Percentiles rank a stretch among this genome's conserved stretches.
phyloP scores from a whole-genome alignment of 1,140 invertebrate genomes.

The Drosophila subobscura region DNA sequence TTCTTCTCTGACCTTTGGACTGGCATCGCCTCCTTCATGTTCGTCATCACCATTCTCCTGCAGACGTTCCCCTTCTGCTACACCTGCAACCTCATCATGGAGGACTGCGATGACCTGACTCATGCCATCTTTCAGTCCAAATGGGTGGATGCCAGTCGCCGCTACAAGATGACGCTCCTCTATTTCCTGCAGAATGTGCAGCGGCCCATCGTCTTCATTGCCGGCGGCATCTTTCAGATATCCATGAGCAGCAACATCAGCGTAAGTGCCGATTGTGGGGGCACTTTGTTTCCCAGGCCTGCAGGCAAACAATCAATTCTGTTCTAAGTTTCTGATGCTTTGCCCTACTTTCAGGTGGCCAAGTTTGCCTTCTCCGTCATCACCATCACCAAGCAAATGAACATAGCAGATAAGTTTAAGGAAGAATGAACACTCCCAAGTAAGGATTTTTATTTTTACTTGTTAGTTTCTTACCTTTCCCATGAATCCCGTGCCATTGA shows the following conservation, averaged over 20 bases:
- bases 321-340: neutral
- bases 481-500: too few species aligned
- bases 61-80: conserved; percentile 71
- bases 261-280: conserved; percentile 38
- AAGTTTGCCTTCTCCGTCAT: conserved; percentile 72
- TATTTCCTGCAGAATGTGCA: conserved; percentile 71
- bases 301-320: neutral
- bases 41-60: conserved; percentile 58
- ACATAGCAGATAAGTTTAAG: conserved; percentile 70
- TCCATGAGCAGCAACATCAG: conserved; percentile 74
- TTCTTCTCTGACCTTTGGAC: conserved; percentile 66
- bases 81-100: conserved; percentile 67
- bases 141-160: conserved; percentile 51
- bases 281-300: neutral
- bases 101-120: conserved; percentile 56
- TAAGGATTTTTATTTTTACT: neutral
- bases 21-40: conserved; percentile 62
- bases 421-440: conserved; percentile 33
- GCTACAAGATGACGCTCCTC: conserved; percentile 60
- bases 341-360: conserved; percentile 45
- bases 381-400: conserved; percentile 68
- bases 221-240: conserved; percentile 68
- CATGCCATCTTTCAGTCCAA: conserved; percentile 68
- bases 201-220: conserved; percentile 64
- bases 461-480: too few species aligned